Base-by-base conservation (phyloP, 2,113 vertebrate species). In the Semnornis frantzii region DNA sequence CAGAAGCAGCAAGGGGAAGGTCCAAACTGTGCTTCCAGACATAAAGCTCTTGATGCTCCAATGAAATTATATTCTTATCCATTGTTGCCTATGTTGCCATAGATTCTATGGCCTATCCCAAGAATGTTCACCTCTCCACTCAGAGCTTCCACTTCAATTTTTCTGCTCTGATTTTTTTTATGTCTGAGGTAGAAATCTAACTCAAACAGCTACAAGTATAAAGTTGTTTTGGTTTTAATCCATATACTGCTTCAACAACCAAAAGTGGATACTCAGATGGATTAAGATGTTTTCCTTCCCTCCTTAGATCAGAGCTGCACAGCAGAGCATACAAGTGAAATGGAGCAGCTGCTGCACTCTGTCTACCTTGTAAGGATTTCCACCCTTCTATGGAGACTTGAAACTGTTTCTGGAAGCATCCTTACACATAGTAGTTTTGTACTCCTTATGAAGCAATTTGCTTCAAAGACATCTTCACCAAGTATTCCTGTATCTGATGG, bases 351-450 rank as follows among this genome's bases (percentile, higher is more conserved):
- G 16, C 18, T 73, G 34, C 30, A 13, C 6, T 25, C 33, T 28
- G 24, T 31, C 57, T 37, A 23, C 25, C 55, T 31, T 21, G 7
- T 31, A n/a, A 70, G 57, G 25, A 80, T 73, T 68, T 93, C 72
- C 71, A 37, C 11, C 12, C 10, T 33, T n/a, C 21, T 58, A 2
- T 0, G 0, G 8, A 46, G 46, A 46, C 46, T 19, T 46, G 46
- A n/a, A 10, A 12, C 6, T 52, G 28, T 39, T 52, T 57, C 52
- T 72, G 30, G n/a, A 65, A 66, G 5, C 20, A 31, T 25, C 21
- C 20, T 30, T 16, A 13, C 2, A 15, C 16, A 10, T 0, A 34
- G 11, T 5, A 17, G 6, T 74, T 19, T 46, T 3, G 0, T 25
- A 31, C 8, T 58, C 39, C 59, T 48, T 48, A 21, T 3, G 11